Percentiles rank a stretch among this genome's conserved stretches.
Conservation (phyloP, 2,797 vertebrate species). For the Enteromius treurensis region DNA sequence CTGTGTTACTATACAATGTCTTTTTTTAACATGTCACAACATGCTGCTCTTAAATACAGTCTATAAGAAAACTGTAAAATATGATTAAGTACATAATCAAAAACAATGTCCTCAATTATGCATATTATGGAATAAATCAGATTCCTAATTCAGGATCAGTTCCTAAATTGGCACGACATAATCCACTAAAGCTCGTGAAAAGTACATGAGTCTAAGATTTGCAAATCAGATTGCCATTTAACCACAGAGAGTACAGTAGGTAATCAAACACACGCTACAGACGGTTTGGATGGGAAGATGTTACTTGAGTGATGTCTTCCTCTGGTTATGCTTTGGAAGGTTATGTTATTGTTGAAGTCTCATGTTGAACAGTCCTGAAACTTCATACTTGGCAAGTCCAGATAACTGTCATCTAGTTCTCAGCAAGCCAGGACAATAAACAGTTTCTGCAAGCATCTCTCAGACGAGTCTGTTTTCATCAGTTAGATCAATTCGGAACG, state of each 20-base stretch:
- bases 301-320: slow-evolving; percentile 53
- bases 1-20: background rate
- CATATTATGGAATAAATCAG: background rate
- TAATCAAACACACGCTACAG: slow-evolving; percentile 33
- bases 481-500: slow-evolving; percentile 68
- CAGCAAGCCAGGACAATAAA: slow-evolving; percentile 66
- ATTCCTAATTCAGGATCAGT: slow-evolving; percentile 11
- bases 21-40: background rate
- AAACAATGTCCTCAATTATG: background rate
- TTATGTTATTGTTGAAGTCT: slow-evolving; percentile 66
- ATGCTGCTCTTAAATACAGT: background rate
- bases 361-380: slow-evolving; percentile 67
- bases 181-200: slow-evolving; percentile 21
- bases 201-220: slow-evolving; percentile 40
- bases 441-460: slow-evolving; percentile 62
- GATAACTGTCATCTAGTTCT: slow-evolving; percentile 61
- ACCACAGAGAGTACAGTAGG: slow-evolving; percentile 31
- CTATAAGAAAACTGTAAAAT: background rate
- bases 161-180: background rate
- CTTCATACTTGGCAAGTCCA: slow-evolving; percentile 65
- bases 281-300: slow-evolving; percentile 48
- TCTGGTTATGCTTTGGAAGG: slow-evolving; percentile 62
- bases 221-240: slow-evolving; percentile 28
- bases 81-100: background rate
- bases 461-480: slow-evolving; percentile 71